Evolutionary conservation across 1,140 invertebrate species (phyloP).

Genomic region (Bicyclus anynana): DNA sequence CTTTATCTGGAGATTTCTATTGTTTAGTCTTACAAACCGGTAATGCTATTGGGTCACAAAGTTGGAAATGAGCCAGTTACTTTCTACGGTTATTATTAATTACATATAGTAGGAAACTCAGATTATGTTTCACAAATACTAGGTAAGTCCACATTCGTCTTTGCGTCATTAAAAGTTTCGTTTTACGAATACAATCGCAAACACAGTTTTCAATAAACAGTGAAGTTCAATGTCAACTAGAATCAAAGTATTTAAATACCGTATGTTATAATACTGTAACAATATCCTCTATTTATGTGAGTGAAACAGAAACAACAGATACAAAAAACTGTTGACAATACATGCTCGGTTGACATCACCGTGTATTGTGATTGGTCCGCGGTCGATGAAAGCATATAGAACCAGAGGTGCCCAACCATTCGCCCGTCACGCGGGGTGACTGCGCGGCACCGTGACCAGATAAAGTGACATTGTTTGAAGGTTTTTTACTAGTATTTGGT

Average conservation of each 20-base stretch:
- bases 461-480: constrained; percentile 4
- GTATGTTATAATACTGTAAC: too few relatives aligned
- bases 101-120: too few relatives aligned
- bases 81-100: background rate
- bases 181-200: background rate
- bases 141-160: too few relatives aligned
- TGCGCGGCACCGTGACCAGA: constrained; percentile 11
- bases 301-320: too few relatives aligned
- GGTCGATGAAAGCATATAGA: constrained; percentile 11
- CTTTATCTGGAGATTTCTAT: background rate
- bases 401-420: constrained; percentile 13
- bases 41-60: constrained; percentile 7
- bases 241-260: too few relatives aligned
- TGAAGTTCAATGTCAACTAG: too few relatives aligned
- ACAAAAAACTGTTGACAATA: constrained; percentile 20
- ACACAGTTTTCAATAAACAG: too few relatives aligned
- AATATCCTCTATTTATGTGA: too few relatives aligned
- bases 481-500: constrained; percentile 2
- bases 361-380: constrained; percentile 11
- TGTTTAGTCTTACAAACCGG: background rate
- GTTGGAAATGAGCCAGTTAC: background rate
- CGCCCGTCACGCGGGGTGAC: constrained; percentile 11
- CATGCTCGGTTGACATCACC: constrained; percentile 6
- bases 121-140: too few relatives aligned
- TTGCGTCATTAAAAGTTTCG: background rate